These are phyloP conservation scores for Nephila pilipes DNA, from an alignment of 1,140 invertebrate genomes.

Conservation along the genomic window DNA sequence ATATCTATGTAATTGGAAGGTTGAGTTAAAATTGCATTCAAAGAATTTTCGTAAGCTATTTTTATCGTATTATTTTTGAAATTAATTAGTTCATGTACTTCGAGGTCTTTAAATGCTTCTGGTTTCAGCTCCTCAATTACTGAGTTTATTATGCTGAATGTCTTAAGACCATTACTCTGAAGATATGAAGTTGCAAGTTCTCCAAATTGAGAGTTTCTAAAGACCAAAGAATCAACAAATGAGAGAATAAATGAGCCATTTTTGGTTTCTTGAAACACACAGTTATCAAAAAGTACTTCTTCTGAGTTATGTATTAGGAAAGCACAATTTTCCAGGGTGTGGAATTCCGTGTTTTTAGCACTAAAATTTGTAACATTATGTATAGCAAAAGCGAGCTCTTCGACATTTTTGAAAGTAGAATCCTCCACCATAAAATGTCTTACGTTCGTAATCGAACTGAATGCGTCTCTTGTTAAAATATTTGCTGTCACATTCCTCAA, in stretches of 20 bases:
- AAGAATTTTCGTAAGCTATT: constrained; percentile 25
- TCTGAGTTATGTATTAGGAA: not conserved
- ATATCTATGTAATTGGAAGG: not conserved
- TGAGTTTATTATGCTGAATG: not conserved
- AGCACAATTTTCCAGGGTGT: not conserved
- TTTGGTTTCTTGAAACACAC: constrained; percentile 1
- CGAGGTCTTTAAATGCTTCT: not conserved
- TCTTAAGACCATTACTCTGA: not conserved
- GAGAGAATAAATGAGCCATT: constrained; percentile 25
- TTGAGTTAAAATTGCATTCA: not conserved
- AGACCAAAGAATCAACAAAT: not conserved
- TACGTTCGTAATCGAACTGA: not conserved
- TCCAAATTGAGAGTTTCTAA: not conserved
- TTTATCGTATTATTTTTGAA: constrained; percentile 22
- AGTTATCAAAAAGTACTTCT: constrained; percentile 1
- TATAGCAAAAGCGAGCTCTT: constrained; percentile 12
- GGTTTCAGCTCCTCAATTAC: not conserved
- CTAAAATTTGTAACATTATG: constrained; percentile 2
- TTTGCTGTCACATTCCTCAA: not conserved
- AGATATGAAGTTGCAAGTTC: constrained; percentile 1
- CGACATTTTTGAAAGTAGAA: not conserved
- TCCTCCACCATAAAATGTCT: not conserved
- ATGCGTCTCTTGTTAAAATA: not conserved
- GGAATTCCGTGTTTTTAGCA: not conserved
- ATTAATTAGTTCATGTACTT: not conserved